Conservation (phyloP, 2,113 vertebrate species). For the Corythaixoides concolor region DNA sequence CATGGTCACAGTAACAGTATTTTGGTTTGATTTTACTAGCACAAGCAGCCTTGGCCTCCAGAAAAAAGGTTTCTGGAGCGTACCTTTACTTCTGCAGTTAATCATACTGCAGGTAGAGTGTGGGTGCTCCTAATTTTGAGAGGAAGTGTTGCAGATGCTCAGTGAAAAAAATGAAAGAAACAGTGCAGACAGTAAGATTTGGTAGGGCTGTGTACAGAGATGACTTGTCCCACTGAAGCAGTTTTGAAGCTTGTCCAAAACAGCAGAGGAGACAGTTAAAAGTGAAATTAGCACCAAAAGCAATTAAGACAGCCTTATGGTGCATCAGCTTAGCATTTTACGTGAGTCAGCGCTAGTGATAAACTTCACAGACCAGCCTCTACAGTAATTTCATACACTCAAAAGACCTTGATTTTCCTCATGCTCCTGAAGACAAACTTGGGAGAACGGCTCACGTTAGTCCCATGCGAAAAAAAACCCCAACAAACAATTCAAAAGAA, state of each 20-base stretch:
- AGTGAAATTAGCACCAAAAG: neutral
- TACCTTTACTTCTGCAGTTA: neutral
- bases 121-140: neutral
- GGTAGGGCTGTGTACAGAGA: neutral
- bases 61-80: neutral
- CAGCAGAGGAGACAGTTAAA: neutral
- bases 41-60: neutral
- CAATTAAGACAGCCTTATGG: neutral
- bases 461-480: neutral
- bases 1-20: neutral
- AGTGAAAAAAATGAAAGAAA: neutral
- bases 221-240: neutral
- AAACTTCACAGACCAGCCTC: neutral
- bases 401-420: neutral
- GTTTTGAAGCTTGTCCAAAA: neutral
- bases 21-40: neutral
- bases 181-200: neutral
- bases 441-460: neutral
- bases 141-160: neutral
- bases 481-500: neutral
- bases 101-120: neutral
- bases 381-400: neutral
- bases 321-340: neutral
- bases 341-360: neutral
- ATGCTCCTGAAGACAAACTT: neutral